A percentile compares a stretch with the other conserved stretches of the same genome.
Evolutionary conservation across 2,888 invertebrate genomes (phyloP).

Genomic region (Drosophila multiciliata): DNA sequence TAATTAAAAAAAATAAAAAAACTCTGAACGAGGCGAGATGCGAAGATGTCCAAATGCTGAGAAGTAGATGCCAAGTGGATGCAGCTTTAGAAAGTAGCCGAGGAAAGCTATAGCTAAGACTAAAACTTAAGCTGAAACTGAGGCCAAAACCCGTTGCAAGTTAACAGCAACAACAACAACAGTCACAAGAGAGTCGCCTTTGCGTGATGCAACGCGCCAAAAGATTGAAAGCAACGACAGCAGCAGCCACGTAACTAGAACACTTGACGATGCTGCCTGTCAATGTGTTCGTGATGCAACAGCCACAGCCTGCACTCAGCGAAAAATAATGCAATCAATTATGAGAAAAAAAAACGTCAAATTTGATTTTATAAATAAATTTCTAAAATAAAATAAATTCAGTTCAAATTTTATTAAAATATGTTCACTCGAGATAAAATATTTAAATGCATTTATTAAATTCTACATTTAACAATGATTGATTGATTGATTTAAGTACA

Average conservation of each 20-base stretch:
- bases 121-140: slow-evolving; percentile 31
- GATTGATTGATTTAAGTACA: background rate
- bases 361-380: background rate
- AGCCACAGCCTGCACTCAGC: slow-evolving; percentile 14
- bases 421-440: no score
- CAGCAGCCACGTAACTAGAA: slow-evolving; percentile 78
- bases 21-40: slow-evolving; percentile 23
- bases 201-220: slow-evolving; percentile 78
- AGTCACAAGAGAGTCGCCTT: slow-evolving; percentile 53
- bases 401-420: no score
- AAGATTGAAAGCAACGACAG: slow-evolving; percentile 79
- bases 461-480: background rate
- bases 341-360: background rate
- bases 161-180: slow-evolving; percentile 31
- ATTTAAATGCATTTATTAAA: background rate
- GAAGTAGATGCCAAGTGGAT: slow-evolving; percentile 31
- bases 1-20: slow-evolving; percentile 31
- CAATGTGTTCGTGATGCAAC: slow-evolving; percentile 39
- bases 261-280: slow-evolving; percentile 69
- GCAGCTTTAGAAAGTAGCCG: slow-evolving; percentile 74
- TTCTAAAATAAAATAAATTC: background rate
- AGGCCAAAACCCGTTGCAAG: slow-evolving; percentile 68
- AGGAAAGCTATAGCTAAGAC: slow-evolving; percentile 43
- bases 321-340: background rate
- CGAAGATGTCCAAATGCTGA: slow-evolving; percentile 1